Evolutionary conservation across 2,113 vertebrate species (phyloP), one percentile per base, ranked within the genome.

Genomic region (Sylvilagus bachmani): DNA sequence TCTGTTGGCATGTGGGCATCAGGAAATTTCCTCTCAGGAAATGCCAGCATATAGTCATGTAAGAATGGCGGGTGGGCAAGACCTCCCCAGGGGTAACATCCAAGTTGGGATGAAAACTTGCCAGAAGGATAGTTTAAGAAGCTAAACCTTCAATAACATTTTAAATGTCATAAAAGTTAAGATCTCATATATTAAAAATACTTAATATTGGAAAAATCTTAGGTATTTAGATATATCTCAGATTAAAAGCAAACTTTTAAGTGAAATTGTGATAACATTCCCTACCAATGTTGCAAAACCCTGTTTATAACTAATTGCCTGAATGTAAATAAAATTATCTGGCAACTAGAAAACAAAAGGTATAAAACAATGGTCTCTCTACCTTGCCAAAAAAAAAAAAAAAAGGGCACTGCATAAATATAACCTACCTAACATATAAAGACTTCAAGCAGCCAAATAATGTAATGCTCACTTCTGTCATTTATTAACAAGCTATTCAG

Each of bases 301-400:
- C 25, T 88, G 10, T 58, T 85, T 69, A 31, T 67, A 83, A 44
- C 44, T 55, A 70, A 70, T 53, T 84, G 27, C 75, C 53, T 61
- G 31, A 69, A 79, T 70, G 81, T 90, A 81, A 95, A 82, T 17
- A 70, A 55, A 88, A 33, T 64, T 87, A 81, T 70, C 77, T 62
- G 66, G 38, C 85, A 96, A 81, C 85, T 33, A 71, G 55, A 62
- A 81, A 92, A 33, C 12, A 94, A 86, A 84, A 62, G 53, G 73
- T 31, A 44, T 36, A 17, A 66, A 75, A 61, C 53, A 74, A 78
- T 58, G 78, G 19, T 29, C 58, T 69, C 14, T 89, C 78, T 78
- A 49, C 27, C 31, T 78, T 79, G 25, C 55, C 16, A 58, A 58
- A 74, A 64, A 44, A 44, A 44, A 44, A 44, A 44, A 44, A 44